Conservation (phyloP, 2,797 vertebrate species). For the Siniperca obscura region DNA sequence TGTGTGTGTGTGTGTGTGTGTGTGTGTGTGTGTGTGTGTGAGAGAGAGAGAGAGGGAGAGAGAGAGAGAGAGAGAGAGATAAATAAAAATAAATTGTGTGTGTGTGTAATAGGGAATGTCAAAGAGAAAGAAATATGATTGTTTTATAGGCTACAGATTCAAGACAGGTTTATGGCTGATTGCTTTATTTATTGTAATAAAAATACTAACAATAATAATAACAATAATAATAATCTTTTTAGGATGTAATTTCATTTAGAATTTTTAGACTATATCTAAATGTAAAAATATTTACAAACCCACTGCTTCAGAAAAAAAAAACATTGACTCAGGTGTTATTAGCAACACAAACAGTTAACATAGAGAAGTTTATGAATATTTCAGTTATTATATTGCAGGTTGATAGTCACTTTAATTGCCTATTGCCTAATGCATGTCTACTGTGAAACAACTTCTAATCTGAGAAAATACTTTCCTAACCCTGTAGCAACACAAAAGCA, state of each 20-base stretch:
- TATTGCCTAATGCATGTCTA: not conserved
- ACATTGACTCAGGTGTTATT: no score
- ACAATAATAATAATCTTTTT: not conserved
- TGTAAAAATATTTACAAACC: not conserved
- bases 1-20: conserved; percentile 27
- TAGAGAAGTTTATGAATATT: not conserved
- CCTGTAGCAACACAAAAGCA: not conserved
- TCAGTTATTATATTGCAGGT: not conserved
- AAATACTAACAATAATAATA: conserved; percentile 1
- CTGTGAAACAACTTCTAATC: not conserved
- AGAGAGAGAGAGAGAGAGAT: not conserved
- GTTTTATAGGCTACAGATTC: not conserved
- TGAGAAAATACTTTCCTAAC: not conserved
- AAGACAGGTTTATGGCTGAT: conserved; percentile 4
- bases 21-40: conserved; percentile 16
- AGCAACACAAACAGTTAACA: not conserved
- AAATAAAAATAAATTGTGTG: not conserved
- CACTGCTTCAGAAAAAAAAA: not conserved
- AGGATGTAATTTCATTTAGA: not conserved
- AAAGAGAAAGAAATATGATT: not conserved
- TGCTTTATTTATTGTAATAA: not conserved
- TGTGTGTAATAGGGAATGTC: not conserved
- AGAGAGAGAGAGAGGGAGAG: not conserved
- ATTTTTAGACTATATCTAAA: not conserved
- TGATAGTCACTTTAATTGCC: not conserved